phyloP scores from a whole-genome alignment of 2,888 invertebrate species.

The Schizotus pectinicornis region DNA sequence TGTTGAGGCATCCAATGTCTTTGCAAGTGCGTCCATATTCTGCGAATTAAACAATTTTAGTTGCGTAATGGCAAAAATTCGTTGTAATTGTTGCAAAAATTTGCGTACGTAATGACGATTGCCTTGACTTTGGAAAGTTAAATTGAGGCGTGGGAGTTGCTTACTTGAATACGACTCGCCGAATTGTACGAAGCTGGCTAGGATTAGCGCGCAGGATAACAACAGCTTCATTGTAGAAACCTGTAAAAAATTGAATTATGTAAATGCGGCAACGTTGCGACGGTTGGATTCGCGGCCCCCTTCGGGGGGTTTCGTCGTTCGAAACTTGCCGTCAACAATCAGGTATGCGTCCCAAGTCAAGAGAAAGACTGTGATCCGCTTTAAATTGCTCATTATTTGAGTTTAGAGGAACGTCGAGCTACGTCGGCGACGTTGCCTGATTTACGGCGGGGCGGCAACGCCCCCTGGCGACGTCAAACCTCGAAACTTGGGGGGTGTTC shows the following conservation, averaged over 20 bases:
- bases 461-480: not conserved
- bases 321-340: no score
- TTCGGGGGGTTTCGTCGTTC: slow-evolving; percentile 15
- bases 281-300: slow-evolving; percentile 4
- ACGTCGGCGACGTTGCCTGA: slow-evolving; percentile 18
- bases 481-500: not conserved
- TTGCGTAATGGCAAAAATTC: slow-evolving; percentile 25
- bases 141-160: slow-evolving; percentile 28
- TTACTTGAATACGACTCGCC: slow-evolving; percentile 46
- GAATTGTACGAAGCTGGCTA: slow-evolving; percentile 29
- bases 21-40: slow-evolving; percentile 80
- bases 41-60: slow-evolving; percentile 54
- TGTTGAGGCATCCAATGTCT: slow-evolving; percentile 78
- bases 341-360: slow-evolving; percentile 14
- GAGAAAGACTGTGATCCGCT: slow-evolving; percentile 33
- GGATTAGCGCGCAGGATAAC: slow-evolving; percentile 6
- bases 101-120: slow-evolving; percentile 1
- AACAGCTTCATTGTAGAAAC: slow-evolving; percentile 20
- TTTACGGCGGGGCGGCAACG: slow-evolving; percentile 15
- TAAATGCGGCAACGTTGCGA: not conserved
- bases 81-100: slow-evolving; percentile 7
- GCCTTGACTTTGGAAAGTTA: no score
- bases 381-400: slow-evolving; percentile 35
- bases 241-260: not conserved
- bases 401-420: slow-evolving; percentile 20